These are phyloP conservation scores for Gobio occitaniae DNA, from an alignment of 2,797 vertebrate species.

Conservation along the genomic window DNA sequence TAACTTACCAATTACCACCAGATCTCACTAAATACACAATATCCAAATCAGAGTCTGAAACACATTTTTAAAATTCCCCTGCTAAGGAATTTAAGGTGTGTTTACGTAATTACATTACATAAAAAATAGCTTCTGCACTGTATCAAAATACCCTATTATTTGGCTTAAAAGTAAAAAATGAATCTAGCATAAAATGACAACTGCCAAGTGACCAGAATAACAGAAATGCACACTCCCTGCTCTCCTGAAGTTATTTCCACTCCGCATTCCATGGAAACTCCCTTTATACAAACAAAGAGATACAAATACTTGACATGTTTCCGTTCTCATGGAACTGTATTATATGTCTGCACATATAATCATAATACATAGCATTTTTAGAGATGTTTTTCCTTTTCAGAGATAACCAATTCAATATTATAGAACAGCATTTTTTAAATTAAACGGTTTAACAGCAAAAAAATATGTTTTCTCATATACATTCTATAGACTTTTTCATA, in stretches of 20 bases:
- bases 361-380: background rate
- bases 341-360: background rate
- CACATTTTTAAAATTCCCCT: background rate
- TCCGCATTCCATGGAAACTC: conserved; percentile 40
- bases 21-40: background rate
- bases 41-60: background rate
- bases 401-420: background rate
- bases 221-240: conserved; percentile 23
- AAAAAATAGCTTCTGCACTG: background rate
- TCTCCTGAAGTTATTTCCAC: conserved; percentile 26
- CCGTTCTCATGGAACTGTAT: background rate
- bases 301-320: conserved; percentile 2
- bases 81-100: background rate
- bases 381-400: background rate
- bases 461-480: background rate
- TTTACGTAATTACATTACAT: background rate
- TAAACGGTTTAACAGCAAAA: background rate
- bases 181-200: background rate
- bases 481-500: background rate
- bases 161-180: background rate
- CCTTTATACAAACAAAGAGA: conserved; percentile 44
- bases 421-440: background rate
- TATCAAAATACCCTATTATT: background rate
- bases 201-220: conserved; percentile 8
- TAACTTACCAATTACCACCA: background rate